These are phyloP conservation scores for Podargus strigoides DNA, from an alignment of 2,797 vertebrate genomes.

Conservation along the genomic window DNA sequence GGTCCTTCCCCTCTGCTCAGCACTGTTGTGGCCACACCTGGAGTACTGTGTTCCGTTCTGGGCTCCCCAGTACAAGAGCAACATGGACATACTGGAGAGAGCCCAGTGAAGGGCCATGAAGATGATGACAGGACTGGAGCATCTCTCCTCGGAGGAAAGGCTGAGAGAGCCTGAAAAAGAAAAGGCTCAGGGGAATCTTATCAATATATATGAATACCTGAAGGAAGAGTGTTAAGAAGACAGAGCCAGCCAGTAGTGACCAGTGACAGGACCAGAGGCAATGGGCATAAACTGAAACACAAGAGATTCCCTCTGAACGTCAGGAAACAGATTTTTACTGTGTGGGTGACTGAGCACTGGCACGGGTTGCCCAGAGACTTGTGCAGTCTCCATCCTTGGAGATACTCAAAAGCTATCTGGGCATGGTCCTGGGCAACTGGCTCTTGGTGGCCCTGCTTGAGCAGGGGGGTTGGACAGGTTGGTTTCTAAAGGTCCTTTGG, in stretches of 20 bases:
- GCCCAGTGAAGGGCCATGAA: background rate
- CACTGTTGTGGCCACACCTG: background rate
- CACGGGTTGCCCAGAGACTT: background rate
- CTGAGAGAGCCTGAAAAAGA: background rate
- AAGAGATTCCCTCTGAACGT: background rate
- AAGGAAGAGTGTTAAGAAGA: background rate
- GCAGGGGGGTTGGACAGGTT: background rate
- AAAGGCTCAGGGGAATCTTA: background rate
- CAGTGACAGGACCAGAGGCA: background rate
- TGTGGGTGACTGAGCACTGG: background rate
- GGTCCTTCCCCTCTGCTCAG: background rate
- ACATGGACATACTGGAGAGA: too few species aligned
- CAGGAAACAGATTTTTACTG: background rate
- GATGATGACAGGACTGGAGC: background rate
- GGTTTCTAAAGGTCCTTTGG: background rate
- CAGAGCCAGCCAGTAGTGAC: background rate
- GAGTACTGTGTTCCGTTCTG: background rate
- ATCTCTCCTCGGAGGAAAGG: background rate
- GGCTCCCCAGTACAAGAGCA: background rate
- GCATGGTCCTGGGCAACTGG: rapidly evolving
- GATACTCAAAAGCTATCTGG: background rate
- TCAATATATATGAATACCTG: background rate
- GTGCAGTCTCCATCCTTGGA: background rate
- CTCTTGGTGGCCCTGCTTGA: background rate
- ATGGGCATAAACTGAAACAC: background rate